A percentile compares a stretch with the other conserved stretches of the same genome.
These are phyloP conservation scores for Alentia gelatinosa DNA, from an alignment of 2,888 invertebrate genomes.

Conservation along the genomic window DNA sequence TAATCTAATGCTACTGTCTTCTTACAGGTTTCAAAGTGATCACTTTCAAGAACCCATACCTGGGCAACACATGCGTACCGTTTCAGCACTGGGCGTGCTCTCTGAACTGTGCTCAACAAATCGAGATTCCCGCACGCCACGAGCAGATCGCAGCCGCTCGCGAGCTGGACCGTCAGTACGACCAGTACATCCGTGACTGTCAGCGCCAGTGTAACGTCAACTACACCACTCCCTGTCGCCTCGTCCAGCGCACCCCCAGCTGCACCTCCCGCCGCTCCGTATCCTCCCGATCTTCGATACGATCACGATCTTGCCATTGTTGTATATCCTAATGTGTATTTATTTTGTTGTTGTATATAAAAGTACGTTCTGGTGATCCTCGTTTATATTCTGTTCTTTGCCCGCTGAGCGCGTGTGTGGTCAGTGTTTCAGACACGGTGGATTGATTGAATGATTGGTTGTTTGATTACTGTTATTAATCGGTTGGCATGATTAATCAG, in stretches of 20 bases:
- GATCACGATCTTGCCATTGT: constrained; percentile 41
- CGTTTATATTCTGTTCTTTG: neutral
- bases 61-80: constrained; percentile 82
- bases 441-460: neutral
- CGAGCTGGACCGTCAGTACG: constrained; percentile 78
- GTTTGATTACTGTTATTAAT: neutral
- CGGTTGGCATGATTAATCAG: neutral
- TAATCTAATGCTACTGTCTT: too few relatives aligned
- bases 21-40: constrained; percentile 81
- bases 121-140: constrained; percentile 81
- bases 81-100: constrained; percentile 82
- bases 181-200: constrained; percentile 65
- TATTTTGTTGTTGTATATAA: neutral
- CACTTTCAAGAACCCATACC: constrained; percentile 82
- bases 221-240: neutral
- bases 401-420: too few relatives aligned
- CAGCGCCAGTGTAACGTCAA: constrained; percentile 59
- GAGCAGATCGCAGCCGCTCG: constrained; percentile 79
- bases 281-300: neutral
- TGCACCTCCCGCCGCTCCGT: neutral
- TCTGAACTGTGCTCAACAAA: constrained; percentile 79
- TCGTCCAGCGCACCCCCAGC: constrained; percentile 39
- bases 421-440: neutral
- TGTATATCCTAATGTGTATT: constrained; percentile 6
- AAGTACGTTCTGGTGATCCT: neutral